phyloP scores from a whole-genome alignment of 1,140 invertebrate species.

The Bombyx mandarina region DNA sequence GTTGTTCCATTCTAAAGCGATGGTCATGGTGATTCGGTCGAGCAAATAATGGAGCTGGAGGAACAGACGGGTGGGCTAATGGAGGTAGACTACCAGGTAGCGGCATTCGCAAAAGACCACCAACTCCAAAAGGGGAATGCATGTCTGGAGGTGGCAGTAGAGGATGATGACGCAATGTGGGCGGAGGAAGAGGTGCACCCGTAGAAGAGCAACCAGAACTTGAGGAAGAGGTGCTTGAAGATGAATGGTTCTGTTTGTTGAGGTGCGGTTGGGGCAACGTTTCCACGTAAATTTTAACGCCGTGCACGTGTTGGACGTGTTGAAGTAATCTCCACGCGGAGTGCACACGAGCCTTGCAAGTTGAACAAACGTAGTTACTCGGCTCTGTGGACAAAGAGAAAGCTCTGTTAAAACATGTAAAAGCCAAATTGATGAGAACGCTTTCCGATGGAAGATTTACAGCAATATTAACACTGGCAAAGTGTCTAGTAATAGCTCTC shows the following conservation, averaged over 20 bases:
- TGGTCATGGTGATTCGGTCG: constrained; percentile 81
- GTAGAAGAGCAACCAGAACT: constrained; percentile 73
- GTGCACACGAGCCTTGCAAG: constrained; percentile 89
- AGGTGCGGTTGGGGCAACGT: constrained; percentile 67
- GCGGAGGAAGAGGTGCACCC: constrained; percentile 73
- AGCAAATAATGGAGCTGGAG: constrained; percentile 77
- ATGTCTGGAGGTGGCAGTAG: constrained; percentile 77
- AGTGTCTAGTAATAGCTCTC: constrained; percentile 70
- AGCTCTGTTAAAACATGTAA: constrained; percentile 17
- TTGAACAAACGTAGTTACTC: constrained; percentile 93
- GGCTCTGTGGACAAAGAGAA: constrained; percentile 88
- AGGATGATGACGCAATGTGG: constrained; percentile 74
- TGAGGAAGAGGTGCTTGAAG: constrained; percentile 71
- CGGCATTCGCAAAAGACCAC: constrained; percentile 77
- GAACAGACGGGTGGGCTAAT: constrained; percentile 74
- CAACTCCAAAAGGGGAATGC: constrained; percentile 77
- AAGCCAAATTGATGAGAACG: constrained; percentile 28
- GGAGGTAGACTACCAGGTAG: constrained; percentile 73
- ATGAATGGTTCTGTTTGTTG: constrained; percentile 68
- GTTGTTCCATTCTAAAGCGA: constrained; percentile 84
- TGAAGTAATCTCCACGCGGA: constrained; percentile 96
- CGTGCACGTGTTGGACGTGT: constrained; percentile 94
- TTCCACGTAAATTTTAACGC: constrained; percentile 93
- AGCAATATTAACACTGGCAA: constrained; percentile 66
- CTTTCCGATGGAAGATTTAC: constrained; percentile 55